phyloP scores from a whole-genome alignment of 2,797 vertebrate genomes.

The Smutsia temminckii region DNA sequence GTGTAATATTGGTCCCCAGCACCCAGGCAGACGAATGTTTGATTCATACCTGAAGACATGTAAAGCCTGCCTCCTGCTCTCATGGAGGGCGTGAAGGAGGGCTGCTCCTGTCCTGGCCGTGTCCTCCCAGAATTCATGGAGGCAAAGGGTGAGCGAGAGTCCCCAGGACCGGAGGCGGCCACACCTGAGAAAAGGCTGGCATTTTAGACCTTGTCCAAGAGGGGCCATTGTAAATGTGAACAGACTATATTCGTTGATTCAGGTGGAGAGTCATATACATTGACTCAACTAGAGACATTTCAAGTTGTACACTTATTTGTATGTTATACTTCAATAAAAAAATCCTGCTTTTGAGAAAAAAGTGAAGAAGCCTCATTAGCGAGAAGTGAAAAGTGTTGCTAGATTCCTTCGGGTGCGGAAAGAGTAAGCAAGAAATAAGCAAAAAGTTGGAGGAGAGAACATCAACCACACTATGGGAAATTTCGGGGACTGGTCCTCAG shows the following conservation, averaged over 20 bases:
- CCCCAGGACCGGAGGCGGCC: background rate
- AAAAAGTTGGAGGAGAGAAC: background rate
- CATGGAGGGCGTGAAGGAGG: background rate
- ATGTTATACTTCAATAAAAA: background rate
- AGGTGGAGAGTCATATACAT: fast-evolving
- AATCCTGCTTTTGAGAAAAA: background rate
- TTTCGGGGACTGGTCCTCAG: background rate
- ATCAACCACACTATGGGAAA: background rate
- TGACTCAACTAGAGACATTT: background rate
- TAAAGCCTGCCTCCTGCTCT: background rate
- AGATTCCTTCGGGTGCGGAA: background rate
- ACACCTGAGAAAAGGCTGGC: background rate
- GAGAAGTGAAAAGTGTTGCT: background rate
- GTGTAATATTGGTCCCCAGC: background rate
- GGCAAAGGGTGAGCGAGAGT: background rate
- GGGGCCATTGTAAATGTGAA: background rate
- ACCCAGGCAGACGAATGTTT: background rate
- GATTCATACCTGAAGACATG: background rate
- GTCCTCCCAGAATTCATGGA: background rate
- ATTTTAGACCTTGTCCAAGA: background rate
- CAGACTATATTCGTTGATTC: background rate
- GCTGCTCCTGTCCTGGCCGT: background rate
- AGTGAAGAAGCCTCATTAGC: background rate
- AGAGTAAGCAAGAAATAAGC: background rate
- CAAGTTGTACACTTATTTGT: background rate